Evolutionary conservation across 2,113 vertebrate species (phyloP).

Genomic region (Gavia stellata): DNA sequence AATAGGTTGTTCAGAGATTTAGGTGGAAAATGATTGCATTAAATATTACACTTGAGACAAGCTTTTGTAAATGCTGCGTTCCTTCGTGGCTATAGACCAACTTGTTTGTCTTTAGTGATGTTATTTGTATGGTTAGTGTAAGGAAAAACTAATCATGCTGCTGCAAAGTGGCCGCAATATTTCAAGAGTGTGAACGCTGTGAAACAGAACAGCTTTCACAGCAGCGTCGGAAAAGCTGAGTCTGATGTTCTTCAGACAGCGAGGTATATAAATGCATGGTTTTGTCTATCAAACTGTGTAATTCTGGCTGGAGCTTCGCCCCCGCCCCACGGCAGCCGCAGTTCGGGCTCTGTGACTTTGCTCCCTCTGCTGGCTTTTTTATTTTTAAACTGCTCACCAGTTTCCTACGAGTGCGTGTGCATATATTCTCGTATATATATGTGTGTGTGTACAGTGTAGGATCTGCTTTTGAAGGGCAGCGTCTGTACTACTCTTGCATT

Average conservation of each 20-base stretch:
- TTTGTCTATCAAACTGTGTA: rapidly evolving
- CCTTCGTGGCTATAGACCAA: background rate
- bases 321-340: too few relatives aligned
- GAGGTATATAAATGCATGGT: rapidly evolving
- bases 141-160: background rate
- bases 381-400: background rate
- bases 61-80: background rate
- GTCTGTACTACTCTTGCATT: rapidly evolving
- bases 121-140: background rate
- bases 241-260: rapidly evolving
- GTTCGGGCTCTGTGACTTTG: background rate
- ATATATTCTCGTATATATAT: rapidly evolving
- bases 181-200: rapidly evolving
- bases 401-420: rapidly evolving
- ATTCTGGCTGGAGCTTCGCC: background rate
- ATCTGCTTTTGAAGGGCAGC: background rate
- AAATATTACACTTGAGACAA: background rate
- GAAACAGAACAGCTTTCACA: too few relatives aligned
- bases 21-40: background rate
- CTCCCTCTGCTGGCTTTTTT: slow-evolving; percentile 46
- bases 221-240: rapidly evolving
- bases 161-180: background rate
- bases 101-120: background rate
- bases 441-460: rapidly evolving
- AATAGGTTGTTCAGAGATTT: background rate